A percentile compares a stretch with the other conserved stretches of the same genome.
Evolutionary conservation across 1,140 invertebrate species (phyloP).

Genomic region (Rhyzopertha dominica): DNA sequence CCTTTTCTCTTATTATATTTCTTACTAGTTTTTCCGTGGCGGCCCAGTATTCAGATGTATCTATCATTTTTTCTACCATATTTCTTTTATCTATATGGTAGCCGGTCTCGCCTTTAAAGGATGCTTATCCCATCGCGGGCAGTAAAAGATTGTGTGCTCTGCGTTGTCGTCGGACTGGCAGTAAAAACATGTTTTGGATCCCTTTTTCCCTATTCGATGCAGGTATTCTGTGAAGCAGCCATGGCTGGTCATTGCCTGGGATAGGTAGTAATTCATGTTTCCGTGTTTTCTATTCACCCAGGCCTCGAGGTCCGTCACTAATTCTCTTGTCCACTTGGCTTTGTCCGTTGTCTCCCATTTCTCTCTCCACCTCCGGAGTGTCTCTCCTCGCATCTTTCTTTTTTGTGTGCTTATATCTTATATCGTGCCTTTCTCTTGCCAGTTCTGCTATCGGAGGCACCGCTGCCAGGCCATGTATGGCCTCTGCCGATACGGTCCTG

Average conservation of each 20-base stretch:
- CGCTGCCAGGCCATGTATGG: slow-evolving; percentile 21
- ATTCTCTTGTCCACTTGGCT: slow-evolving; percentile 23
- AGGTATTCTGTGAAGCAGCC: slow-evolving; percentile 22
- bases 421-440: slow-evolving; percentile 3
- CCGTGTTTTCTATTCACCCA: slow-evolving; percentile 23
- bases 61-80: no score
- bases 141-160: no score
- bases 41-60: no score
- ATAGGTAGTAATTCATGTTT: slow-evolving; percentile 20
- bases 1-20: no score
- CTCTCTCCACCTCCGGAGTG: slow-evolving; percentile 13
- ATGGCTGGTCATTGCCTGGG: slow-evolving; percentile 26
- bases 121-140: no score
- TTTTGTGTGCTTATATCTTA: neutral
- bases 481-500: slow-evolving; percentile 26
- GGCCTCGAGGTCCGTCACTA: slow-evolving; percentile 21
- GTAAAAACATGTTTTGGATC: no score
- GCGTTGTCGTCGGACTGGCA: no score
- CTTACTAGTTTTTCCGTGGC: no score
- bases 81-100: no score
- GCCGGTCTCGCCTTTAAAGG: no score
- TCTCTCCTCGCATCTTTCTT: slow-evolving; percentile 1
- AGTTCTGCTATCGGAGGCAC: slow-evolving; percentile 20
- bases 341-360: slow-evolving; percentile 4
- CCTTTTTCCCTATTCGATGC: slow-evolving; percentile 11